These are phyloP conservation scores for Cochlearius cochlearius DNA, from an alignment of 2,113 vertebrate species.

Conservation along the genomic window DNA sequence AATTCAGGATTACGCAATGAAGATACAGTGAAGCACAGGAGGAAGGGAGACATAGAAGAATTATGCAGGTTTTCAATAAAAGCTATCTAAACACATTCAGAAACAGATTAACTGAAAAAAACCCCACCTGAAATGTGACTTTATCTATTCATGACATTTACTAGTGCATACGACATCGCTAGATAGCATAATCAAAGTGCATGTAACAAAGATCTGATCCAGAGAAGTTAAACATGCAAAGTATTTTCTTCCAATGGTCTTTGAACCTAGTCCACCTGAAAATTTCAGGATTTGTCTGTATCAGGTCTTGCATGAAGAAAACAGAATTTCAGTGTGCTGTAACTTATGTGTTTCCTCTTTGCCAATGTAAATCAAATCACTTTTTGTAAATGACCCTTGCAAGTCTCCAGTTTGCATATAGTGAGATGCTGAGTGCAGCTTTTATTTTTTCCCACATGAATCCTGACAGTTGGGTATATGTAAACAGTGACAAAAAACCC, in stretches of 20 bases:
- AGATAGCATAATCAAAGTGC: neutral
- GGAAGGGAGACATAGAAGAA: neutral
- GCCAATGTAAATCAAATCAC: neutral
- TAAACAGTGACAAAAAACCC: neutral
- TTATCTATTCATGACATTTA: neutral
- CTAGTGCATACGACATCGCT: neutral
- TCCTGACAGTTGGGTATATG: neutral
- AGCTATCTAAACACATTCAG: neutral
- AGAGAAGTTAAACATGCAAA: neutral
- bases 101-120: neutral
- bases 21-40: neutral
- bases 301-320: neutral
- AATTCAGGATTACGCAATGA: neutral
- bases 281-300: neutral
- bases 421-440: neutral
- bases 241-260: neutral
- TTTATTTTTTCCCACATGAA: slow-evolving; percentile 11
- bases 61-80: neutral
- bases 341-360: neutral
- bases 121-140: neutral
- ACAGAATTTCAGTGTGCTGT: neutral
- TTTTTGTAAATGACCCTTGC: neutral
- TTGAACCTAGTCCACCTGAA: neutral
- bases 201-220: neutral
- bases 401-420: neutral